These are phyloP conservation scores for Zosterops japonicus DNA, from an alignment of 2,113 vertebrate genomes.

Conservation along the genomic window DNA sequence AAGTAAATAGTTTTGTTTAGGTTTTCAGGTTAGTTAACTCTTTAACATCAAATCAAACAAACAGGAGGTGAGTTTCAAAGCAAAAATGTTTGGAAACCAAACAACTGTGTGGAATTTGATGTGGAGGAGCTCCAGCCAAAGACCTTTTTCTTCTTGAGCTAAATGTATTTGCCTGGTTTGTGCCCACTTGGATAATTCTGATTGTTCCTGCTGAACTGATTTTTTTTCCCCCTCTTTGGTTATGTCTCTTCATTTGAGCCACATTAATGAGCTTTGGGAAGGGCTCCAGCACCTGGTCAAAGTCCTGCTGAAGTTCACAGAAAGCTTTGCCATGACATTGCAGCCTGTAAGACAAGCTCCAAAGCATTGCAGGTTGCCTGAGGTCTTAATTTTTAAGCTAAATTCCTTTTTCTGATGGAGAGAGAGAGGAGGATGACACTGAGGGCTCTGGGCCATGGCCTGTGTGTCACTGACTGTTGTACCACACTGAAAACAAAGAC, in stretches of 20 bases:
- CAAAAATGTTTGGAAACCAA: slow-evolving; percentile 12
- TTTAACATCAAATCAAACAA: slow-evolving; percentile 12
- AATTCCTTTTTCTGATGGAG: neutral
- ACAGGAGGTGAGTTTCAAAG: neutral
- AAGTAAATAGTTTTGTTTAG: slow-evolving; percentile 8
- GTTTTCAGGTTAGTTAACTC: slow-evolving; percentile 51
- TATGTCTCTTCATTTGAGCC: neutral
- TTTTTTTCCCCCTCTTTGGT: fast-evolving
- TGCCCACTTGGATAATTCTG: neutral
- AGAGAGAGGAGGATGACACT: neutral
- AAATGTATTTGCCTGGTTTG: neutral
- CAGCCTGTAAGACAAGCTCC: neutral
- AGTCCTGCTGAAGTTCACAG: neutral
- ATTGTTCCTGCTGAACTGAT: neutral
- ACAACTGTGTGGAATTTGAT: neutral
- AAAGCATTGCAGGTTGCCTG: neutral
- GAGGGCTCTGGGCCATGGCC: neutral
- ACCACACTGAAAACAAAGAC: fast-evolving
- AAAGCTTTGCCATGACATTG: neutral
- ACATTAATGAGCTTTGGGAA: neutral
- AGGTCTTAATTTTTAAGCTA: neutral
- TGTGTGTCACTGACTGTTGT: fast-evolving
- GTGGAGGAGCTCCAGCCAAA: neutral
- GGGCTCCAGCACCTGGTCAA: neutral
- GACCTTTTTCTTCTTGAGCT: neutral